A percentile compares a stretch with the other conserved stretches of the same genome.
Conservation (phyloP, 2,888 invertebrate genomes). For the Drosophila multiciliata region DNA sequence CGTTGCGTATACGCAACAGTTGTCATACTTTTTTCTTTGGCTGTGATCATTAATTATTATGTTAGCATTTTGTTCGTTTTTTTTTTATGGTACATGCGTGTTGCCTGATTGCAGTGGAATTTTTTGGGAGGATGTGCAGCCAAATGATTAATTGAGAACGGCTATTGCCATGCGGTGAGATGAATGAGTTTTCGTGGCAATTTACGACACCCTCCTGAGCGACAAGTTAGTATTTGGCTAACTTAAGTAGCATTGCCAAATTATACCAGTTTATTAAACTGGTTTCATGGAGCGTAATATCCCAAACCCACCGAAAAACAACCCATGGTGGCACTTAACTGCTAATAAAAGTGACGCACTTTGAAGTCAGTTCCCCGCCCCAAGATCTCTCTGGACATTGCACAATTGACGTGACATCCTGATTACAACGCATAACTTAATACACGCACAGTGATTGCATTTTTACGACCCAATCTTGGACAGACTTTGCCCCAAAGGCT, state of each 20-base stretch:
- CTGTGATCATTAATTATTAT: conserved; percentile 46
- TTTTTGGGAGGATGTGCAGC: conserved; percentile 60
- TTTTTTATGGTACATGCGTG: conserved; percentile 12
- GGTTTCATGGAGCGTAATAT: conserved; percentile 49
- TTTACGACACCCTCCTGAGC: conserved; percentile 17
- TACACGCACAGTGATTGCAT: conserved; percentile 65
- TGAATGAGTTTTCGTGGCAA: neutral
- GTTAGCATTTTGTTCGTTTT: conserved; percentile 6
- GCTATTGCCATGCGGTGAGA: conserved; percentile 6
- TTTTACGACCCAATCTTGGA: conserved; percentile 54
- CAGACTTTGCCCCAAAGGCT: conserved; percentile 41
- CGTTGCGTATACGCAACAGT: conserved; percentile 74
- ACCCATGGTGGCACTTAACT: conserved; percentile 5
- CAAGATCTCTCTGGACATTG: conserved; percentile 38
- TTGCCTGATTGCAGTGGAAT: conserved; percentile 8
- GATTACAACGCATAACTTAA: conserved; percentile 58
- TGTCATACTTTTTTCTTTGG: conserved; percentile 34
- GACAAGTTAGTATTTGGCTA: conserved; percentile 4
- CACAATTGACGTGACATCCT: conserved; percentile 77
- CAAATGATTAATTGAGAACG: conserved; percentile 48
- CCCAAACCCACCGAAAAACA: conserved; percentile 34
- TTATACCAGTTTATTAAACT: conserved; percentile 63
- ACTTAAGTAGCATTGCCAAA: conserved; percentile 47
- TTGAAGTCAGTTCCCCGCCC: conserved; percentile 34
- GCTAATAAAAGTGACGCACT: conserved; percentile 54